Base-by-base conservation (phyloP, 2,797 vertebrate genomes). In the Anguilla anguilla region DNA sequence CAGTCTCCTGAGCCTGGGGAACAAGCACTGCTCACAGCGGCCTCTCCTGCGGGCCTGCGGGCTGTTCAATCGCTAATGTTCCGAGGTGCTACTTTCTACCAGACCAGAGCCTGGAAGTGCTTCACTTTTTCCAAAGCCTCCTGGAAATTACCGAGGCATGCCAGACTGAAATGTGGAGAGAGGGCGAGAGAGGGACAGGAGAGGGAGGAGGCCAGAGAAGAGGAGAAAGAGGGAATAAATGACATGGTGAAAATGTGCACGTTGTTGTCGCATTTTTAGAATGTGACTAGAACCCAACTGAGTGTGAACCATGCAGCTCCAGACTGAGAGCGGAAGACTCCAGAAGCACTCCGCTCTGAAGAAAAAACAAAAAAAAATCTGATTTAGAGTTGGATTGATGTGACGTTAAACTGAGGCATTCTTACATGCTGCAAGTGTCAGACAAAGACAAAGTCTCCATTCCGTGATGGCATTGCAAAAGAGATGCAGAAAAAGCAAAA, bases 101-200 rank as follows among this genome's bases (percentile, higher is more conserved):
- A 83, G 86, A 28, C 57, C 31, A 31, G 57, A 82, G 17, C 9
- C 39, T 59, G 61, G 61, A 87, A 87, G 79, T 43, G 61, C 43
- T 81, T 51, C 74, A 53, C 53, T 64, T 87, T 83, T 83, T 67
- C 19, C 67, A 86, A 35, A 86, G 64, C 2, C 22, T 86, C 13
- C 28, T n/a, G 85, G 51, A 86, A 51, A 22, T 39, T 25, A 46
- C 2, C 7, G n/a, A 74, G 13, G 51, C 28, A 49, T n/a, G 28
- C 49, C 59, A 67, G 72, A 77, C 69, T 39, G 85, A 35, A 17
- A 39, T 1, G 49, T 19, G 72, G n/a, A 55, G 9, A 53, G 46
- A 72, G 46, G 13, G 55, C 53, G 79, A 72, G 74, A 57, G 49
- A 7, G 2, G 61, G 7, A 46, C 6, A 86, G 74, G 87, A 81